Base-by-base conservation (phyloP, 2,888 invertebrate genomes). In the Junonia oenone region DNA sequence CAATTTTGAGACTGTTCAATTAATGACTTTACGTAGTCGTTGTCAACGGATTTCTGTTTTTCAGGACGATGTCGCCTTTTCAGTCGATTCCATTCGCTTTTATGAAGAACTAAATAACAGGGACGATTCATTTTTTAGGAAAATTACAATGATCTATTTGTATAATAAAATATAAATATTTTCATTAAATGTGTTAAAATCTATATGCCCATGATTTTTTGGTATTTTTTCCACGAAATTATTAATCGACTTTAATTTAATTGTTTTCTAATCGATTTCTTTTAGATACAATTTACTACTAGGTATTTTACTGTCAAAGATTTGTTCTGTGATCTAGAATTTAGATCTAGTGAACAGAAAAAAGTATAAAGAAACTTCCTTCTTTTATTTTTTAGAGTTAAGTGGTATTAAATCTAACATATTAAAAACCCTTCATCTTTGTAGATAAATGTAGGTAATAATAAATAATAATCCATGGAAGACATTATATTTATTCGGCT, bases 81-180 rank as follows among this genome's bases (percentile, higher is more conserved):
- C 15, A 84, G 48, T 37, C 79, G 68, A 0, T 74, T 64, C 81
- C 81, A 83, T 68, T 82, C 78, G 2, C 52, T 68, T 67, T 64
- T 74, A 51, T 73, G 72, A 5, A 84, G 53, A 14, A 73, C 45
- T 49, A 76, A 52, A 35, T 51, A 45, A 40, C 9, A 27, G 6
- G 17, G 37, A 37, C 19, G n/a, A 26, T 6, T 29, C 55, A 55
- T 55, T 45, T 3, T 14, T n/a, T n/a, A n/a, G n/a, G n/a, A 43
- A 33, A 29, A 22, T 26, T 2, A 13, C n/a, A n/a, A 6, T 22
- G 9, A 14, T 22, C n/a, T 40, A 15, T n/a, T 19, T 11, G n/a
- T n/a, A n/a, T n/a, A n/a, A n/a, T n/a, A n/a, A n/a, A 38, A 38
- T 38, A 17, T n/a, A 19, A 11, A 40, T 19, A 19, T 1, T 9